Conservation (phyloP, 2,113 vertebrate genomes). For the Cynopterus brachyotis region DNA sequence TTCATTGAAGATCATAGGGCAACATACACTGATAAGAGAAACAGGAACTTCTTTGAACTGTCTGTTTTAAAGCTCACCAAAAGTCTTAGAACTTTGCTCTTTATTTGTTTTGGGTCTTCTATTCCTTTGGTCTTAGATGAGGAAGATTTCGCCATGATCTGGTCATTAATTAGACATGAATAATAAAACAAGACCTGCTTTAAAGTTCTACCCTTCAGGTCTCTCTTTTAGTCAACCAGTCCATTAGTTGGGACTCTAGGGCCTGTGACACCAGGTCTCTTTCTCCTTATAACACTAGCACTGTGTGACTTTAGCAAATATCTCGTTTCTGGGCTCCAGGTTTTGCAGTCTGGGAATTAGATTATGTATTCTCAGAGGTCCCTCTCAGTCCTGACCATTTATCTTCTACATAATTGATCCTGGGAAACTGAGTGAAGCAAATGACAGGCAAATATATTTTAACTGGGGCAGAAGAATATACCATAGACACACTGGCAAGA, state of each 20-base stretch:
- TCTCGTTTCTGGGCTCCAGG: not conserved
- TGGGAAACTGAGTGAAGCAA: not conserved
- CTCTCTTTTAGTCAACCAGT: not conserved
- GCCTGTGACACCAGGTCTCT: not conserved
- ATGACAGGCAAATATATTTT: not conserved
- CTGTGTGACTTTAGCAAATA: not conserved
- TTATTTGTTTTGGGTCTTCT: not conserved
- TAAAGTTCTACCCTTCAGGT: not conserved
- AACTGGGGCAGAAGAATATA: not conserved
- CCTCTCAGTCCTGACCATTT: not conserved
- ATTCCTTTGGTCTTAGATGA: not conserved
- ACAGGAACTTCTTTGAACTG: not conserved
- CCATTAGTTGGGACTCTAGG: not conserved
- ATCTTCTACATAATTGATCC: not conserved
- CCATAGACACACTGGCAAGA: not conserved
- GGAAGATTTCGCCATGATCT: not conserved
- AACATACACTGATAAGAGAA: not conserved
- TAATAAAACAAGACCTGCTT: not conserved
- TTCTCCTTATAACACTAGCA: not conserved
- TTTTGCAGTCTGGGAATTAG: not conserved
- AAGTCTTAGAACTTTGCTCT: too few relatives aligned
- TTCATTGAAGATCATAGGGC: not conserved
- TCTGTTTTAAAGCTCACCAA: not conserved
- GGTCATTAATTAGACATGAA: not conserved
- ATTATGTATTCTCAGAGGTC: not conserved